Base-by-base conservation (phyloP, 2,797 vertebrate genomes). In the Schizothorax lantsangensis region DNA sequence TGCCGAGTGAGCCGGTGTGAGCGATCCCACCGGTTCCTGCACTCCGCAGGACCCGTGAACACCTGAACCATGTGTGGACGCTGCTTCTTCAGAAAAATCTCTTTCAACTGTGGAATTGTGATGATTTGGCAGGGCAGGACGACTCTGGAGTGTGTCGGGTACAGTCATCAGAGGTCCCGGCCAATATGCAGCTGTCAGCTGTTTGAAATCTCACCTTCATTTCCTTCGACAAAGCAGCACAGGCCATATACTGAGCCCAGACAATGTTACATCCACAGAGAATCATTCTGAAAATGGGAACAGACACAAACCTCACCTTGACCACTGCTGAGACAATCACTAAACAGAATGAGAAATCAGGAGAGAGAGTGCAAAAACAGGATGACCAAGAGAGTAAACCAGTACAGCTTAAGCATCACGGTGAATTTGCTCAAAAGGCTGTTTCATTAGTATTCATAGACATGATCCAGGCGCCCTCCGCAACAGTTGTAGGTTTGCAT, bases 371-470 rank as follows among this genome's bases (percentile, higher is more conserved):
- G 52, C 7, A 6, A 81, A 78, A 54, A 47, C 6, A 47, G 77
- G 36, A 59, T 71, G 80, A 40, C 15, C 62, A 45, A 68, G 45
- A 79, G 74, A 74, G 77, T 83, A 83, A 85, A 74, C 84, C 82
- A 79, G 83, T 30, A 21, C 62, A 10, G 62, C 59, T 38, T 33
- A 45, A 77, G 43, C 71, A 81, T 47, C 47, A 77, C 54, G 11
- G 87, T 79, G 78, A 84, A 86, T 87, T 87, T 69, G 38, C 64
- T 79, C 26, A 83, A 81, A 81, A 77, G 77, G 62, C 72, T 5
- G 68, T 12, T 11, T 69, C 68, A 88, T 89, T 89, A 88, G 84
- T 85, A 89, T 91, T 88, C 88, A 86, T 33, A 6, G 57, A 15
- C 87, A 88, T 33, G 72, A 77, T 73, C 62, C 33, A 62, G 64